phyloP scores from a whole-genome alignment of 2,113 vertebrate genomes.

The Aspidoscelis tigris region DNA sequence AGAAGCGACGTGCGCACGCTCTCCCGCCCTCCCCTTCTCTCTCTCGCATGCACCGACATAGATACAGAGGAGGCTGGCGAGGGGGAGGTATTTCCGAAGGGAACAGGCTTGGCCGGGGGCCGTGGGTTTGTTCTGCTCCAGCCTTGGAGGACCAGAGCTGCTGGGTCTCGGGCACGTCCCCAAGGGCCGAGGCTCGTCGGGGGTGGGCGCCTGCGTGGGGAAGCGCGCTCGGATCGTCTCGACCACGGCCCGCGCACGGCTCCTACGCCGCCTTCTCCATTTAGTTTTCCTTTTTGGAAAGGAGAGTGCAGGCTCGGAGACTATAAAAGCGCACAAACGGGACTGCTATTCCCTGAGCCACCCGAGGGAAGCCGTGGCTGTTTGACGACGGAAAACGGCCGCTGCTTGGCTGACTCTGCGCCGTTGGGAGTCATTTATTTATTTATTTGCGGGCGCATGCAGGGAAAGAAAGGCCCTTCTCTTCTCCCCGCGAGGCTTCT shows the following conservation, averaged over 20 bases:
- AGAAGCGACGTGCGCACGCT: not conserved
- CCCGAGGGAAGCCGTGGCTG: constrained; percentile 1
- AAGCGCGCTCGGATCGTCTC: not conserved
- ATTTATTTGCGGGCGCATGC: not conserved
- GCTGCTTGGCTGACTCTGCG: constrained; percentile 26
- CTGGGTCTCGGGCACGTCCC: constrained; percentile 65
- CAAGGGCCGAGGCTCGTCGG: constrained; percentile 43
- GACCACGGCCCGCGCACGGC: not conserved
- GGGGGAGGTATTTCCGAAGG: constrained; percentile 75
- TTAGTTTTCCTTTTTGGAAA: constrained; percentile 28
- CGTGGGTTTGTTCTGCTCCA: constrained; percentile 68
- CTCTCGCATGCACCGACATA: not conserved
- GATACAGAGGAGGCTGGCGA: constrained; percentile 21
- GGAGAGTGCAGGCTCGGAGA: constrained; percentile 37
- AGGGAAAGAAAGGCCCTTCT: not conserved
- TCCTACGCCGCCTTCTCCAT: not conserved
- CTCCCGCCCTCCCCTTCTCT: too few relatives aligned
- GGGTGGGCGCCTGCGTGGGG: constrained; percentile 48
- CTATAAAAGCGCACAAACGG: not conserved
- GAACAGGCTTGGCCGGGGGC: constrained; percentile 67
- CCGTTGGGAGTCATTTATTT: constrained; percentile 8
- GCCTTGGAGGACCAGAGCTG: constrained; percentile 60
- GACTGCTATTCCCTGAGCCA: not conserved
- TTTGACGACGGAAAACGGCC: not conserved
- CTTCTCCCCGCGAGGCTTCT: not conserved